A percentile compares a stretch with the other conserved stretches of the same genome.
Conservation (phyloP, 35 echinoderm and acorn worm species). For the Heliocidaris erythrogramma region DNA sequence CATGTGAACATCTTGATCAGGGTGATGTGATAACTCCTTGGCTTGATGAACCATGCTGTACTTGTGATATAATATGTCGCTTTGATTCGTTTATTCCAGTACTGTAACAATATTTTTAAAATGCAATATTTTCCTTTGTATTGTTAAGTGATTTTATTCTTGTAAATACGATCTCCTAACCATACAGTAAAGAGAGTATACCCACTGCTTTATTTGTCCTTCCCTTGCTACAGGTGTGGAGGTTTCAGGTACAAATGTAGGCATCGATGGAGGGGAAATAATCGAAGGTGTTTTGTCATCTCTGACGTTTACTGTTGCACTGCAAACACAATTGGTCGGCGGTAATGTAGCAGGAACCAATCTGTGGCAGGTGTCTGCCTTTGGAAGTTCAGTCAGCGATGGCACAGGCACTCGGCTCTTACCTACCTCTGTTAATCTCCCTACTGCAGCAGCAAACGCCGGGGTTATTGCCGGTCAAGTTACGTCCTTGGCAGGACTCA, state of each 20-base stretch:
- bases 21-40: too few species aligned
- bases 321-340: not conserved
- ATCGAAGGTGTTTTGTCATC: not conserved
- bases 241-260: not conserved
- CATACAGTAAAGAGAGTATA: too few species aligned
- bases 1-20: too few species aligned
- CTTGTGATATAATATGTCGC: too few species aligned
- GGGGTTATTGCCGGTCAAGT: not conserved
- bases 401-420: not conserved
- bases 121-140: too few species aligned
- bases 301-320: not conserved
- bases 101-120: too few species aligned
- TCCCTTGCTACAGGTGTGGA: slow-evolving; percentile 30
- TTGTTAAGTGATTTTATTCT: too few species aligned
- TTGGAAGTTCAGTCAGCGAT: not conserved
- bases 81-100: too few species aligned
- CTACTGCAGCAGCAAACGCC: not conserved
- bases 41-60: too few species aligned
- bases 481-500: not conserved
- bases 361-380: slow-evolving; percentile 20
- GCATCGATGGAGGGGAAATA: not conserved
- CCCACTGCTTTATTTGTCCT: not conserved
- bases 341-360: not conserved
- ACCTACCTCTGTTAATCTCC: not conserved
- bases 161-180: not conserved